Conservation (phyloP, 1,140 invertebrate genomes). For the Thalassaphorura encarpata region DNA sequence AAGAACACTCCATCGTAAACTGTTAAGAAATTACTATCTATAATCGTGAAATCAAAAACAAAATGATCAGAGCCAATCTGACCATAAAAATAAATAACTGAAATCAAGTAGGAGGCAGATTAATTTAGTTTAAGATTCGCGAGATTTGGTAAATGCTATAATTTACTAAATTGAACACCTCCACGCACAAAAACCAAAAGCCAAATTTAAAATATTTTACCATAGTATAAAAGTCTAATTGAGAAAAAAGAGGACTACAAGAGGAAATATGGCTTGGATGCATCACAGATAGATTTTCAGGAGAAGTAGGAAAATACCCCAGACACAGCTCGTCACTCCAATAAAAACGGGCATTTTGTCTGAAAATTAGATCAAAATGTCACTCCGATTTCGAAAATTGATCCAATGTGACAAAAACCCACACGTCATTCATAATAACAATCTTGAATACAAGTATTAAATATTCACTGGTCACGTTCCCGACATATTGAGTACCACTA, state of each 20-base stretch:
- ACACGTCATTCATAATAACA: not conserved
- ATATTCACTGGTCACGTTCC: not conserved
- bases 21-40: too few relatives aligned
- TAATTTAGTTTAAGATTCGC: too few relatives aligned
- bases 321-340: conserved; percentile 56
- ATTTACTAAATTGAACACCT: not conserved
- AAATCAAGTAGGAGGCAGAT: too few relatives aligned
- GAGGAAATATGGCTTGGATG: not conserved
- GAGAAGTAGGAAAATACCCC: conserved; percentile 60
- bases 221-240: too few relatives aligned
- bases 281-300: conserved; percentile 61
- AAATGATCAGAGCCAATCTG: too few relatives aligned
- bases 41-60: too few relatives aligned
- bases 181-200: not conserved
- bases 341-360: conserved; percentile 59
- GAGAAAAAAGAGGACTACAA: not conserved
- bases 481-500: not conserved
- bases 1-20: too few relatives aligned
- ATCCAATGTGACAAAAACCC: not conserved
- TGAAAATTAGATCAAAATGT: conserved; percentile 44
- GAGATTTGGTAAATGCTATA: too few relatives aligned
- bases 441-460: not conserved
- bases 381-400: not conserved
- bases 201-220: too few relatives aligned
- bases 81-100: too few relatives aligned